Evolutionary conservation across 2,888 invertebrate genomes (phyloP).

Genomic region (Smittia sp.): DNA sequence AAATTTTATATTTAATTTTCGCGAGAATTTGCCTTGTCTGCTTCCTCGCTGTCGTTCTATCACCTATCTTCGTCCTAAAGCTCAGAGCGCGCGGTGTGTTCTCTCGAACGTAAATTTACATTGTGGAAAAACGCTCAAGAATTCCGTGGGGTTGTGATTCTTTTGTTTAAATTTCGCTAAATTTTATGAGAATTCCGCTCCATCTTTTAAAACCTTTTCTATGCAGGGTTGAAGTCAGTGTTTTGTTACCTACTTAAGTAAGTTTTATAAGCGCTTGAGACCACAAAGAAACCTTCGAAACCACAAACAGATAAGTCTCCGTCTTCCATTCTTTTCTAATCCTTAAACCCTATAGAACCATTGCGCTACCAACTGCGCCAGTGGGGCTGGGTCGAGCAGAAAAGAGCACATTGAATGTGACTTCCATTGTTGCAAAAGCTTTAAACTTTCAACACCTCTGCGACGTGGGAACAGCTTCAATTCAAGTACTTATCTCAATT

Average conservation of each 20-base stretch:
- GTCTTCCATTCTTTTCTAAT: too few species aligned
- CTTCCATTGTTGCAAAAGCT: not conserved
- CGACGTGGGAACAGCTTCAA: not conserved
- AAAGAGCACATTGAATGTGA: not conserved
- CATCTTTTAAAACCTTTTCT: not conserved
- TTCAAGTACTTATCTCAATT: too few species aligned
- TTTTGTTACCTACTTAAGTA: too few species aligned
- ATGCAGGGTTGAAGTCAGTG: too few species aligned
- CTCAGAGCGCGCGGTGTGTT: not conserved
- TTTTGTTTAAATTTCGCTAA: constrained; percentile 9
- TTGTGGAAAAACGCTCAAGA: not conserved
- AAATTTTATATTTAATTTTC: constrained; percentile 21
- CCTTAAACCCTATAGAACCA: too few species aligned
- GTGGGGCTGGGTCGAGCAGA: not conserved
- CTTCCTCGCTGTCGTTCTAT: not conserved
- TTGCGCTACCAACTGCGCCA: too few species aligned
- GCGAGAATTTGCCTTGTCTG: not conserved
- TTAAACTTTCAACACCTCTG: not conserved
- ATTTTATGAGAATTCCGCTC: not conserved
- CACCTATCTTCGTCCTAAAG: not conserved
- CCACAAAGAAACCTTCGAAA: too few species aligned
- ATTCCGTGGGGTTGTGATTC: constrained; percentile 1
- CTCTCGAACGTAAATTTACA: constrained; percentile 15
- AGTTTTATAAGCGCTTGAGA: too few species aligned
- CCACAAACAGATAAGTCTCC: too few species aligned